phyloP scores from a whole-genome alignment of 2,888 invertebrate genomes.

The Xiphydria camelus region DNA sequence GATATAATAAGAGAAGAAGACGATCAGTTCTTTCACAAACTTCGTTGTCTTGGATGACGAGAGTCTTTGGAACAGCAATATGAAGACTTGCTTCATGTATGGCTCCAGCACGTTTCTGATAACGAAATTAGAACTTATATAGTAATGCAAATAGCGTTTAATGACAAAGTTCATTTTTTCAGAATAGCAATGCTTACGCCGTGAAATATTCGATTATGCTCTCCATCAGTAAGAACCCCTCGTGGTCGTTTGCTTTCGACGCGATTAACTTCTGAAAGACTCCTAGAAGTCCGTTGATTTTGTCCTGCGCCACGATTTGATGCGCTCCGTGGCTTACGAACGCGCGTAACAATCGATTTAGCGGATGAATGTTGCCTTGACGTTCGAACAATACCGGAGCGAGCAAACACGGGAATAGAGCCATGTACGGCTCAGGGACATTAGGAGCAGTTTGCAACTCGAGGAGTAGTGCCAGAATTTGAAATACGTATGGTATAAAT shows the following conservation, averaged over 20 bases:
- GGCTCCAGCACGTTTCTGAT: constrained; percentile 71
- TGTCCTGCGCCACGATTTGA: constrained; percentile 70
- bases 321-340: constrained; percentile 75
- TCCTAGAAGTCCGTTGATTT: constrained; percentile 83
- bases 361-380: constrained; percentile 89
- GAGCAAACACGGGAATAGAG: constrained; percentile 86
- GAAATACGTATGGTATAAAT: constrained; percentile 98
- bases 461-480: constrained; percentile 89
- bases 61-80: constrained; percentile 90
- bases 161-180: no score
- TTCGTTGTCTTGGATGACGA: constrained; percentile 94
- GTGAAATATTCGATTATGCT: constrained; percentile 83
- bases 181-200: constrained; percentile 65
- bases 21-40: constrained; percentile 86
- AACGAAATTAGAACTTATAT: constrained; percentile 6
- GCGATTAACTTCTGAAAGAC: constrained; percentile 96
- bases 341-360: constrained; percentile 88
- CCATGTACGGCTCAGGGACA: constrained; percentile 84
- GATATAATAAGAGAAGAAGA: constrained; percentile 87
- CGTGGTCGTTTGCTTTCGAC: constrained; percentile 93
- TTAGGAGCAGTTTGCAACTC: constrained; percentile 69
- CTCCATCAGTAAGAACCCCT: constrained; percentile 91
- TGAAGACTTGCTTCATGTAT: constrained; percentile 85
- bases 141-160: background rate
- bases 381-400: constrained; percentile 92